Evolutionary conservation across 2,113 vertebrate genomes (phyloP).

Genomic region (Embiotoca jacksoni): DNA sequence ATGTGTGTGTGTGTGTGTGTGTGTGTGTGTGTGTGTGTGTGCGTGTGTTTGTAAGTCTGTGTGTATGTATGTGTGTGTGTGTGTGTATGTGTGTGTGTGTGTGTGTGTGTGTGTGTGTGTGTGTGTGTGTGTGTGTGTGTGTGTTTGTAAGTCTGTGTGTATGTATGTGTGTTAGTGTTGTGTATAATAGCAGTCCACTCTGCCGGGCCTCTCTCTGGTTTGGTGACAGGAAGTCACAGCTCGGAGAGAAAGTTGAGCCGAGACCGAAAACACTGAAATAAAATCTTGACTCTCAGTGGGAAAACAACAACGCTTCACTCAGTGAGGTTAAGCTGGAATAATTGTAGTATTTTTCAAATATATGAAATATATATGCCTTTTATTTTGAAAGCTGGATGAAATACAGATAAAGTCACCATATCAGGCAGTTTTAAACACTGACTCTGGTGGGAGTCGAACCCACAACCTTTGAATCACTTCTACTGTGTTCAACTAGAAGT

Average conservation of each 20-base stretch:
- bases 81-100: conserved; percentile 37
- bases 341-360: too few relatives aligned
- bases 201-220: conserved; percentile 32
- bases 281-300: too few relatives aligned
- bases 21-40: too few relatives aligned
- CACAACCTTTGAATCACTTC: background rate
- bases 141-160: too few relatives aligned
- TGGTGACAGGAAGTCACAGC: conserved; percentile 70
- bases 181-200: conserved; percentile 18
- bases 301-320: background rate
- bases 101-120: conserved; percentile 43
- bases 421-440: background rate
- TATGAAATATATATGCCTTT: too few relatives aligned
- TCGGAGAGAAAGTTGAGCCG: conserved; percentile 37
- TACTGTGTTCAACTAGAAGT: background rate
- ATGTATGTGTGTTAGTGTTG: conserved; percentile 1
- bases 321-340: too few relatives aligned
- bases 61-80: background rate
- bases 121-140: conserved; percentile 22
- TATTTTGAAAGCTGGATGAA: too few relatives aligned
- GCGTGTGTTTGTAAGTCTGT: too few relatives aligned
- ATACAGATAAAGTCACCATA: too few relatives aligned
- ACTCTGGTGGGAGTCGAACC: background rate
- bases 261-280: background rate
- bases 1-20: conserved; percentile 22